Evolutionary conservation across 1,140 invertebrate species (phyloP), one percentile per base, ranked within the genome.

Genomic region (Catajapyx aquilonaris): DNA sequence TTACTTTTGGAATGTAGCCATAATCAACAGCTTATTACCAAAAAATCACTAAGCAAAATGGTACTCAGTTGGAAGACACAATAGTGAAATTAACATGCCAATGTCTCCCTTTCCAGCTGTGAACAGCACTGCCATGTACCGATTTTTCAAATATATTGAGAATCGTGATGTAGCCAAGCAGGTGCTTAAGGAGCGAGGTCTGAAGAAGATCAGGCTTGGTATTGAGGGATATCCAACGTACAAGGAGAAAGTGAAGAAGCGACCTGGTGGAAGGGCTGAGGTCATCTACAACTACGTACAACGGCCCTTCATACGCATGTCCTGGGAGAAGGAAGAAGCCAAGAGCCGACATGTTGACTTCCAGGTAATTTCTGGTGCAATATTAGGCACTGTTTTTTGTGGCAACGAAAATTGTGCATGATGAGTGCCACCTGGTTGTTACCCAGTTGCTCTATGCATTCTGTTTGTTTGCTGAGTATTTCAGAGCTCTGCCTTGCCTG

Each of bases 201-300:
- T 99, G 22, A 99, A 99, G 57, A 99, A 99, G 54, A 98, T 99
- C 41, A 72, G 91, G n/a, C 65, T 98, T 17, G 94, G 95, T 5
- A 97, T 98, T 38, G 95, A 98, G 66, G 91, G 91, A 0, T 98
- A 98, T 60, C 95, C 95, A 17, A 99, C 93, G 1, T 90, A 98
- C 61, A 98, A 96, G 53, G 94, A 98, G 54, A 99, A 98, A 54
- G 57, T 77, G 1, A 88, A 83, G 52, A 79, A 81, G 49, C 64
- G 91, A 15, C 81, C 88, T 0, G 85, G 86, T 9, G 87, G 87
- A 10, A 64, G 87, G 23, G 77, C 85, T 2, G 85, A 91, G 64
- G 94, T 97, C 1, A 94, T 97, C 42, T 99, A 99, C 60, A 97
- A 97, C 58, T 99, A 99, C 56, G 93, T 98, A 0, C 95, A 99